Evolutionary conservation across 2,797 vertebrate genomes (phyloP).

Genomic region (Aeoliscus strigatus): DNA sequence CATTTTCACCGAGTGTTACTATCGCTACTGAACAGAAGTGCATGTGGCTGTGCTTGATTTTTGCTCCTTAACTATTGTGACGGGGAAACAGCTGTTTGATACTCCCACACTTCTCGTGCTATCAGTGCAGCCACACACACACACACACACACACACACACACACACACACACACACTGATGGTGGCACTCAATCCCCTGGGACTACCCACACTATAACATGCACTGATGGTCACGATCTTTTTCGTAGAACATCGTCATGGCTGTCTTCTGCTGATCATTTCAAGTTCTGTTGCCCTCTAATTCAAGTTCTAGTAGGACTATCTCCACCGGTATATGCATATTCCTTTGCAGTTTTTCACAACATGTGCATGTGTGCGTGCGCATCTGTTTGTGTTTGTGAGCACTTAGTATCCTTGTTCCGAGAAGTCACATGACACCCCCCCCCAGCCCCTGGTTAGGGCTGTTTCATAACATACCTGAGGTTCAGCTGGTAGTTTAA

Average conservation of each 20-base stretch:
- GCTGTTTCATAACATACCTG: slow-evolving; percentile 77
- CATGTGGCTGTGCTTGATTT: slow-evolving; percentile 33
- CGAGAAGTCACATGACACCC: slow-evolving; percentile 77
- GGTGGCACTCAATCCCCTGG: slow-evolving; percentile 13
- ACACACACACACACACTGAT: slow-evolving; percentile 25
- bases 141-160: no score
- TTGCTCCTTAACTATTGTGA: slow-evolving; percentile 22
- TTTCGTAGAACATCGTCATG: no score
- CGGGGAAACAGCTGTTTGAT: slow-evolving; percentile 54
- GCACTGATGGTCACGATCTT: slow-evolving; percentile 18
- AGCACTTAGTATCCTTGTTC: slow-evolving; percentile 67
- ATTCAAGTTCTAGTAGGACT: no score
- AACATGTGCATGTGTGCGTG: slow-evolving; percentile 9
- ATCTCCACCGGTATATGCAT: no score
- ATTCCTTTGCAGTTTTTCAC: no score
- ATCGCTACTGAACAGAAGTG: slow-evolving; percentile 46
- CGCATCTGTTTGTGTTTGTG: slow-evolving; percentile 34
- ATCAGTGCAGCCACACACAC: slow-evolving; percentile 1
- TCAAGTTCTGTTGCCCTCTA: no score
- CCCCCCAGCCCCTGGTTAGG: slow-evolving; percentile 28
- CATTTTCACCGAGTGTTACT: slow-evolving; percentile 67
- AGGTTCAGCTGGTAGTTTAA: slow-evolving; percentile 69
- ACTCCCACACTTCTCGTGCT: slow-evolving; percentile 54
- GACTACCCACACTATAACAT: slow-evolving; percentile 18
- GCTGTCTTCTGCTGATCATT: slow-evolving; percentile 2